Evolutionary conservation across 2,797 vertebrate species (phyloP), one percentile per base, ranked within the genome.

Genomic region (Delichon dasypus): DNA sequence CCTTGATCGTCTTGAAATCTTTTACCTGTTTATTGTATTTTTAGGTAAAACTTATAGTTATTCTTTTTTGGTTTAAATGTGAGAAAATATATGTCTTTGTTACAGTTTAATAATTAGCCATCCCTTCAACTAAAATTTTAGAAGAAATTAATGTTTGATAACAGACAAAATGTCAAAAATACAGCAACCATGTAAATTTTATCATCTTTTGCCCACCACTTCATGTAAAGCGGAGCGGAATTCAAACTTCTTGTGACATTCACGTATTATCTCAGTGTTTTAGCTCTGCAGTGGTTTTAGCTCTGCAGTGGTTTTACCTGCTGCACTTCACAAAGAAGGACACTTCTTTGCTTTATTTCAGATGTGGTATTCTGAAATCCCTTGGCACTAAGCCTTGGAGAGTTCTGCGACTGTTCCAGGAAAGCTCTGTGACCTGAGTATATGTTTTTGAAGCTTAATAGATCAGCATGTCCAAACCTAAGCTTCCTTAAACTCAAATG

Each of bases 361-460:
- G 91, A 83, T 58, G 38, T 51, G 16, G 5, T 68, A 29, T 36
- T 83, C 38, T 71, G 88, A 91, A 91, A 89, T 58, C 38, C 25
- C 76, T 84, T 1, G 2, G 23, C 62, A 58, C 16, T 2, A 3
- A 75, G 44, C 6, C 20, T 92, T 85, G 75, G 78, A 89, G 36
- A 62, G 54, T 66, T 90, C 50, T 90, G 50, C 15, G 4, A 38
- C 54, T 62, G 32, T 87, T 87, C 30, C 50, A 65, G 53, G 32
- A 71, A 77, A 82, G 53, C 30, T 82, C 44, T 82, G 19, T 78
- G 71, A 79, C 68, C 64, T 48, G 6, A 1, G 0, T 81, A 51
- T 9, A 40, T 73, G 29, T 0, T 89, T 95, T 90, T 92, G 85
- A 90, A 94, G 51, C 40, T 82, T 79, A 80, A 67, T 62, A 92